Evolutionary conservation across 1,140 invertebrate species (phyloP).

Genomic region (Drosophila nebulosa): DNA sequence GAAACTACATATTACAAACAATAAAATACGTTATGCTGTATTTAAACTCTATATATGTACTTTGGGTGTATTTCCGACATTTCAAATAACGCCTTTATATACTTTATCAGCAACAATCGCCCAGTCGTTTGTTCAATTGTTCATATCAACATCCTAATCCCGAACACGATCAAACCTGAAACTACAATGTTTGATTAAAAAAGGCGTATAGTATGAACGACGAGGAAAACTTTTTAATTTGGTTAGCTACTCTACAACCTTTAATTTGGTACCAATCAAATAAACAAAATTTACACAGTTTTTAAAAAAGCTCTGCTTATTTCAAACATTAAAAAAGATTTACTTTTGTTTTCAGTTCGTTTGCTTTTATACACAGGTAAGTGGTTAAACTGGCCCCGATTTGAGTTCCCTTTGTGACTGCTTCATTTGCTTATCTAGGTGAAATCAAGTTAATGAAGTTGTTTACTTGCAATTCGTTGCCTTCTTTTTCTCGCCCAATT

Average conservation of each 20-base stretch:
- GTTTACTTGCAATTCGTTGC: slow-evolving; percentile 65
- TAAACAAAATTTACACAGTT: too few relatives aligned
- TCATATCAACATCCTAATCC: too few relatives aligned
- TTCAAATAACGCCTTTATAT: too few relatives aligned
- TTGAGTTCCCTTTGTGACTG: background rate
- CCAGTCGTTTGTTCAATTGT: too few relatives aligned
- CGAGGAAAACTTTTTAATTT: too few relatives aligned
- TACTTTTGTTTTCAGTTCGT: background rate
- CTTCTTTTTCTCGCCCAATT: slow-evolving; percentile 52
- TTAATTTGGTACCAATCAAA: too few relatives aligned
- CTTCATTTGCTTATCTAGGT: slow-evolving; percentile 35
- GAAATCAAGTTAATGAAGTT: slow-evolving; percentile 72
- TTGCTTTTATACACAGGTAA: background rate
- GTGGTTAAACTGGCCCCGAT: background rate
- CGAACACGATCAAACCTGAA: too few relatives aligned
- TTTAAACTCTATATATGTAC: slow-evolving; percentile 1
- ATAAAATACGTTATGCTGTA: slow-evolving; percentile 39
- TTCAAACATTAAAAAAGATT: background rate
- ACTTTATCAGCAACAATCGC: too few relatives aligned
- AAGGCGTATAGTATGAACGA: too few relatives aligned
- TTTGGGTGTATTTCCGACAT: too few relatives aligned
- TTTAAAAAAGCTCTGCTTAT: background rate
- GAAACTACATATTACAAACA: slow-evolving; percentile 38
- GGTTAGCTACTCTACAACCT: too few relatives aligned
- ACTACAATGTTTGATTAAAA: background rate